Conservation (phyloP, 2,113 vertebrate species). For the Datnioides undecimradiatus region DNA sequence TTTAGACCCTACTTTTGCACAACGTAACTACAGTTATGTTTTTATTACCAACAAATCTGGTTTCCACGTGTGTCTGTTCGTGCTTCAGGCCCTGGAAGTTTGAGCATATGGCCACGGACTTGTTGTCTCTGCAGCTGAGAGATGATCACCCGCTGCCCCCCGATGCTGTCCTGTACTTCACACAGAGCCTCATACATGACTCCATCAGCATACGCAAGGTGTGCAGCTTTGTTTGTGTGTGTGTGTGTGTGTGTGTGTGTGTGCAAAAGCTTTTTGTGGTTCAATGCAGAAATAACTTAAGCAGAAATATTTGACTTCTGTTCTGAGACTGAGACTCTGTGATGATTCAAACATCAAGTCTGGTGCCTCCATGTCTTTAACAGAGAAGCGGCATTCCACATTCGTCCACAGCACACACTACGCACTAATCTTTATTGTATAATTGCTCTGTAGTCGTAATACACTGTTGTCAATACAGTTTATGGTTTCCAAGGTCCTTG, state of each 20-base stretch:
- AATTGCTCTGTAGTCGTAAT: not conserved
- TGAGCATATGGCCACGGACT: slow-evolving; percentile 95
- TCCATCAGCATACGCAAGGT: slow-evolving; percentile 96
- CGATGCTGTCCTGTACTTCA: slow-evolving; percentile 91
- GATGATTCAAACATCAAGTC: not conserved
- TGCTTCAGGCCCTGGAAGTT: slow-evolving; percentile 95
- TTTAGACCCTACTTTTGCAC: not conserved
- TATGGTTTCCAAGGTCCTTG: not conserved
- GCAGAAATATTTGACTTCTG: not conserved
- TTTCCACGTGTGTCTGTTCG: not conserved
- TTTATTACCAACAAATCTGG: not conserved
- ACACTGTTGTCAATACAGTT: not conserved
- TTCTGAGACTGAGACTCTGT: not conserved
- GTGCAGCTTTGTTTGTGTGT: slow-evolving; percentile 18
- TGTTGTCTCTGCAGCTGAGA: slow-evolving; percentile 91
- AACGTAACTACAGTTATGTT: not conserved
- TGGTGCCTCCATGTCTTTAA: not conserved
- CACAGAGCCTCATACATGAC: slow-evolving; percentile 94
- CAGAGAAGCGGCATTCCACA: not conserved
- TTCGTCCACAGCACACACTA: not conserved
- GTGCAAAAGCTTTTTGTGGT: slow-evolving; percentile 7
- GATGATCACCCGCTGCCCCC: slow-evolving; percentile 92
- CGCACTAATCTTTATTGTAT: not conserved
- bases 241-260: slow-evolving; percentile 7
- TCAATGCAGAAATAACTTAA: no score